Evolutionary conservation across 2,797 vertebrate species (phyloP).

Genomic region (Semotilus atromaculatus): DNA sequence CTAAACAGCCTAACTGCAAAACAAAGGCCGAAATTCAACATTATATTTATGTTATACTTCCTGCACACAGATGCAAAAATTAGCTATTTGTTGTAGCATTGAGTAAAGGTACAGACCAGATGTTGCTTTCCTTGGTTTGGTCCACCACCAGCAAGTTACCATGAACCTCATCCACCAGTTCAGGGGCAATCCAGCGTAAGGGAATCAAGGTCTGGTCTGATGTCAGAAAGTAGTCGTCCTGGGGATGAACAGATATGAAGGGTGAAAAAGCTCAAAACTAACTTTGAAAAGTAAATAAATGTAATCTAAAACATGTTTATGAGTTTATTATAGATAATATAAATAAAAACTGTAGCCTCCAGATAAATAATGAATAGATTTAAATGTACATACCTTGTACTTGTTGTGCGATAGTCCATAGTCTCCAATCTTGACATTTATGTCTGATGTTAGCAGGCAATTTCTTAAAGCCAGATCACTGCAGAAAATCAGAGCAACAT

Average conservation of each 20-base stretch:
- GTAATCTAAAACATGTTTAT: neutral
- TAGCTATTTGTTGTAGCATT: neutral
- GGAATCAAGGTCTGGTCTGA: slow-evolving; percentile 92
- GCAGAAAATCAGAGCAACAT: slow-evolving; percentile 42
- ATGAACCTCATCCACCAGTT: slow-evolving; percentile 93
- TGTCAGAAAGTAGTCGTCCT: slow-evolving; percentile 96
- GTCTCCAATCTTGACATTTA: slow-evolving; percentile 95
- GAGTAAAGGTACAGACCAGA: slow-evolving; percentile 82
- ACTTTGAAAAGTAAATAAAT: neutral
- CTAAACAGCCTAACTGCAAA: neutral
- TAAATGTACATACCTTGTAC: slow-evolving; percentile 83
- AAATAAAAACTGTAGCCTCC: neutral
- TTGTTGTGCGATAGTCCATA: slow-evolving; percentile 92
- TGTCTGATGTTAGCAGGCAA: slow-evolving; percentile 89
- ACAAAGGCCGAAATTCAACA: neutral
- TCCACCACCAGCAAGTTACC: slow-evolving; percentile 91
- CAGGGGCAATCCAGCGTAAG: slow-evolving; percentile 95
- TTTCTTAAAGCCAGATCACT: slow-evolving; percentile 96
- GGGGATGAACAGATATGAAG: neutral
- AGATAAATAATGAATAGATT: neutral
- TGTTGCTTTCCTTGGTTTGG: slow-evolving; percentile 93
- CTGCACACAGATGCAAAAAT: neutral
- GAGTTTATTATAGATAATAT: neutral
- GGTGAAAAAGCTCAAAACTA: neutral
- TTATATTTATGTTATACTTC: neutral